Conservation (phyloP, 2,113 vertebrate species). For the Ophthalmotilapia sp. region DNA sequence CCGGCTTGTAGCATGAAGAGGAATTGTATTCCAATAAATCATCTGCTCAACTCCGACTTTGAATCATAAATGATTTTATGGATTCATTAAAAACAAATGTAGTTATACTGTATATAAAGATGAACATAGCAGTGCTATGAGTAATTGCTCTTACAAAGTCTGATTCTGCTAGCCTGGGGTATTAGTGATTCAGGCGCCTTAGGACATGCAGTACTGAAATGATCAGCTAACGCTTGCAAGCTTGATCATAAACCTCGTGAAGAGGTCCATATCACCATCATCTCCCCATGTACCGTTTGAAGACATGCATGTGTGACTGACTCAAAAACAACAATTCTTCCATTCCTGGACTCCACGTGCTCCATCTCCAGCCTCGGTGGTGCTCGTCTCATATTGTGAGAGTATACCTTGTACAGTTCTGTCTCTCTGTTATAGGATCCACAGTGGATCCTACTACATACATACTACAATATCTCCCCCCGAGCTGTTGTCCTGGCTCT, state of each 20-base stretch:
- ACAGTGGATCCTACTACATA: not conserved
- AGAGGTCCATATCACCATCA: not conserved
- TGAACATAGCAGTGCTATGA: not conserved
- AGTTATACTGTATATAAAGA: not conserved
- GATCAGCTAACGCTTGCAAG: not conserved
- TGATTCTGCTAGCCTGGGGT: not conserved
- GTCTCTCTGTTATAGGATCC: not conserved
- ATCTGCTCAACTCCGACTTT: rapidly evolving
- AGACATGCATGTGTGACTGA: not conserved
- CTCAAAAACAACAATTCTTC: not conserved
- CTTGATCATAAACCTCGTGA: not conserved
- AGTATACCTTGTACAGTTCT: not conserved
- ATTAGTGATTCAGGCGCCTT: rapidly evolving
- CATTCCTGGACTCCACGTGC: not conserved
- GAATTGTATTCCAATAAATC: not conserved
- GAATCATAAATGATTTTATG: not conserved
- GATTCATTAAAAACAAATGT: not conserved
- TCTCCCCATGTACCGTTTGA: not conserved
- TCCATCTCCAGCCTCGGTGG: not conserved
- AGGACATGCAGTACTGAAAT: not conserved
- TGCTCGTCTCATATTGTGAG: not conserved
- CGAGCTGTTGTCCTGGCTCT: not conserved
- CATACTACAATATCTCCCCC: not conserved
- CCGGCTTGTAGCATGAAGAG: not conserved
- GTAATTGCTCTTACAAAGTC: not conserved